phyloP scores from a whole-genome alignment of 2,113 vertebrate species.

The Girardinichthys multiradiatus region DNA sequence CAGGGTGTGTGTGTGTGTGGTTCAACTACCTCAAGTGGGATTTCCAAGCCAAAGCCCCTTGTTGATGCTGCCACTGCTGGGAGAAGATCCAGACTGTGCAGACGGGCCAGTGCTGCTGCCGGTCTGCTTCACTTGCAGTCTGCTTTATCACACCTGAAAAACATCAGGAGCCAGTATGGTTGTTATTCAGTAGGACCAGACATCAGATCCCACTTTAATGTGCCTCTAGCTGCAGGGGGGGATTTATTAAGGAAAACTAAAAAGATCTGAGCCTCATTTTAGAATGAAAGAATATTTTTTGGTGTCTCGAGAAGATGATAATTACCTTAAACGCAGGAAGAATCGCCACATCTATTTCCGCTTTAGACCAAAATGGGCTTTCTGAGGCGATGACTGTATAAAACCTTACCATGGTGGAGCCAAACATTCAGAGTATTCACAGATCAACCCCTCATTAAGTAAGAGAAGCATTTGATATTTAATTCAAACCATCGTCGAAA shows the following conservation, averaged over 20 bases:
- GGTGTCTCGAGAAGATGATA: not conserved
- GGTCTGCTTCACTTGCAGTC: not conserved
- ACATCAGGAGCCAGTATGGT: not conserved
- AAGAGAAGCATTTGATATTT: conserved; percentile 38
- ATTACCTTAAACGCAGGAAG: not conserved
- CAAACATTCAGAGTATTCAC: conserved; percentile 34
- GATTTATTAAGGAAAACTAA: not conserved
- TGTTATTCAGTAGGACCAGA: not conserved
- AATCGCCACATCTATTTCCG: not conserved
- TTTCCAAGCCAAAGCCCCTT: conserved; percentile 30
- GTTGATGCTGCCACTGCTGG: conserved; percentile 15
- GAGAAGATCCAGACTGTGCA: conserved; percentile 24
- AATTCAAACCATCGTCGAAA: conserved; percentile 35
- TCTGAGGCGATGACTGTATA: conserved; percentile 14
- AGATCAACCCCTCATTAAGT: conserved; percentile 33
- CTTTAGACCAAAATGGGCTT: conserved; percentile 13
- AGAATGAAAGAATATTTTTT: not conserved
- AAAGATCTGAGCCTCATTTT: not conserved
- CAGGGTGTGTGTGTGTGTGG: not conserved
- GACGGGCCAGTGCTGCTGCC: not conserved
- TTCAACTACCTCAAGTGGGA: conserved; percentile 13
- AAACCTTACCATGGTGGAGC: not conserved
- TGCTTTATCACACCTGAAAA: conserved; percentile 23
- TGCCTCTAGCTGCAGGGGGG: not conserved
- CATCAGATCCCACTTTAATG: too few species aligned